These are phyloP conservation scores for Andricus grossulariae DNA, from an alignment of 1,140 invertebrate species.

Conservation along the genomic window DNA sequence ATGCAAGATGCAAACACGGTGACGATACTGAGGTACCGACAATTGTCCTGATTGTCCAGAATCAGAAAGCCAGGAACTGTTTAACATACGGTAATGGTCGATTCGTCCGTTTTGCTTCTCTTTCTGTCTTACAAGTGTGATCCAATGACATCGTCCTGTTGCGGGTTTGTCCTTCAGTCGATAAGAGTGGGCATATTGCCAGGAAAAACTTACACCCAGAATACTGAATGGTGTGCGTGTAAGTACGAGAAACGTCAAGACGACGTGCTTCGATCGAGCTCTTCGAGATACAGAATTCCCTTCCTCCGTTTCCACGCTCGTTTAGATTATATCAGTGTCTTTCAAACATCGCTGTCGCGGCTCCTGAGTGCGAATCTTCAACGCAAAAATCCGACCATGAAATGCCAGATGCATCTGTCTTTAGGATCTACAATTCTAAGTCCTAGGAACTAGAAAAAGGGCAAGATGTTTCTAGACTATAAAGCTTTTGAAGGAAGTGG, in stretches of 20 bases:
- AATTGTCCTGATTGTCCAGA: neutral
- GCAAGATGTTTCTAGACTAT: neutral
- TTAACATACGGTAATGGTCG: slow-evolving; percentile 28
- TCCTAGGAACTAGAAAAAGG: neutral
- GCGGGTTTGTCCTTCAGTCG: slow-evolving; percentile 15
- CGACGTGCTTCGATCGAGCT: slow-evolving; percentile 15
- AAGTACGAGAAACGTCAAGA: slow-evolving; percentile 26
- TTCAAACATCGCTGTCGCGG: slow-evolving; percentile 23
- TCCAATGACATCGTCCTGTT: slow-evolving; percentile 5
- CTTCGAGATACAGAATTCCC: slow-evolving; percentile 18
- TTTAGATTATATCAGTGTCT: slow-evolving; percentile 28
- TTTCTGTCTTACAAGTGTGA: slow-evolving; percentile 1
- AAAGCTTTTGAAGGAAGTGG: neutral
- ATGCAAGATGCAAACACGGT: neutral
- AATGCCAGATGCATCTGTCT: slow-evolving; percentile 25
- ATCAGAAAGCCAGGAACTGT: neutral
- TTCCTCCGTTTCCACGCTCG: slow-evolving; percentile 24
- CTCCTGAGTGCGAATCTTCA: slow-evolving; percentile 1
- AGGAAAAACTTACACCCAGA: neutral
- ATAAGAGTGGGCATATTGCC: slow-evolving; percentile 14
- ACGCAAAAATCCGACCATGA: slow-evolving; percentile 13
- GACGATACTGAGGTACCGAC: neutral
- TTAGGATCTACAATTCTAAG: neutral
- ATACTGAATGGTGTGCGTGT: neutral
- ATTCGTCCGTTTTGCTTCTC: slow-evolving; percentile 6